A percentile compares a stretch with the other conserved stretches of the same genome.
These are phyloP conservation scores for Odocoileus virginianus DNA, from an alignment of 2,113 vertebrate genomes.

Conservation along the genomic window DNA sequence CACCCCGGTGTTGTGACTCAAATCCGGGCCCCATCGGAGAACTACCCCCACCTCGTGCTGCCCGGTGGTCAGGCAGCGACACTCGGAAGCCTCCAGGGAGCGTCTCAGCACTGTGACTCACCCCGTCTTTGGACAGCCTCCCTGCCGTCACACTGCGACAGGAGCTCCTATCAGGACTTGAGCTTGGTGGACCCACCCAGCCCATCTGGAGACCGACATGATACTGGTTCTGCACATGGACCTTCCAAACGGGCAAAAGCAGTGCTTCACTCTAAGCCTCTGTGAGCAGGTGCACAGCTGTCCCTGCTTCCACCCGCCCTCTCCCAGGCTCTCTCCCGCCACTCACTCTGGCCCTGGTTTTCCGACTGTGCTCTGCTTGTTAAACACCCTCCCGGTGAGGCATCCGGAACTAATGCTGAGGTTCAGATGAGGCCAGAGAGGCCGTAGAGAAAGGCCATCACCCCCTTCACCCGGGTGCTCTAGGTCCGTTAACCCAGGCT, in stretches of 20 bases:
- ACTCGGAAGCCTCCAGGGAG: background rate
- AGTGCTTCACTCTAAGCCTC: accelerated
- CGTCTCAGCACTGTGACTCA: accelerated
- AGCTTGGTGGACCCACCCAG: accelerated
- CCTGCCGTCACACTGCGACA: accelerated
- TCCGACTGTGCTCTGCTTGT: background rate
- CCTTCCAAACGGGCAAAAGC: accelerated
- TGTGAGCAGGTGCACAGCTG: accelerated
- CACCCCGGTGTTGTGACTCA: accelerated
- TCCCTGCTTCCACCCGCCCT: accelerated
- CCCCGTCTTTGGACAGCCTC: accelerated
- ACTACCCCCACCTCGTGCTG: accelerated
- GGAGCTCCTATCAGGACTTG: background rate
- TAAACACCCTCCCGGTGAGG: background rate
- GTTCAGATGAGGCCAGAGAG: background rate
- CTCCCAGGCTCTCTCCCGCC: background rate
- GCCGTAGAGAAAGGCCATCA: accelerated
- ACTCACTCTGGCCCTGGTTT: accelerated
- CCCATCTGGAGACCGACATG: accelerated
- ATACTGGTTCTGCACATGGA: accelerated
- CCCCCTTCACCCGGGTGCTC: background rate
- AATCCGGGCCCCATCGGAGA: background rate
- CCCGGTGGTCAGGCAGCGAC: accelerated
- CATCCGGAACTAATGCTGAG: background rate
- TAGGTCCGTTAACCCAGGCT: accelerated